phyloP scores from a whole-genome alignment of 2,797 vertebrate species.

The Ctenochaetus hawaiiensis region DNA sequence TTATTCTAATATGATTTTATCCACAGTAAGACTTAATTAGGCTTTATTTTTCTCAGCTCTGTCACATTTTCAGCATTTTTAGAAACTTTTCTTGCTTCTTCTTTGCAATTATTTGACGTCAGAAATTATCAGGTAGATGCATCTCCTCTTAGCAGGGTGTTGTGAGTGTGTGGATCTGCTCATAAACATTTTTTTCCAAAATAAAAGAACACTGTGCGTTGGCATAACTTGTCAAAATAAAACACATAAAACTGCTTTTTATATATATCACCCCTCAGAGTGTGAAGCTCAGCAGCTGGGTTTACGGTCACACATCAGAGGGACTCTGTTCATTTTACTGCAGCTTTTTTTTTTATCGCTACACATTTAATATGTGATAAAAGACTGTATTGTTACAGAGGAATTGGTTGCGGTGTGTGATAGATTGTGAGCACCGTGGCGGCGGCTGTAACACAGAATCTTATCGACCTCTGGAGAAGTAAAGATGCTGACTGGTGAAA shows the following conservation, averaged over 20 bases:
- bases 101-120: too few species aligned
- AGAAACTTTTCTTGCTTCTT: too few species aligned
- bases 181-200: not conserved
- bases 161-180: not conserved
- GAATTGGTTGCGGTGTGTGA: conserved; percentile 25
- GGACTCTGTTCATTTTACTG: not conserved
- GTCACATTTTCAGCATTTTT: too few species aligned
- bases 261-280: not conserved
- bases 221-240: not conserved
- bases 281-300: not conserved
- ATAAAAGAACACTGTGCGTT: not conserved
- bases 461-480: conserved; percentile 34
- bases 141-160: too few species aligned
- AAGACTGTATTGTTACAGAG: conserved; percentile 7
- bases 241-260: not conserved
- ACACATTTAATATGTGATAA: conserved; percentile 26
- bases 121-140: too few species aligned
- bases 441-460: conserved; percentile 21
- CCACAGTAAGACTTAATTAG: too few species aligned
- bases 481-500: conserved; percentile 43
- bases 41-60: too few species aligned
- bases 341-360: conserved; percentile 16
- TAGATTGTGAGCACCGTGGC: conserved; percentile 22
- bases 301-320: not conserved
- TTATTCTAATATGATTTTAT: too few species aligned